These are phyloP conservation scores for Apoda limacodes DNA, from an alignment of 2,888 invertebrate genomes.

Conservation along the genomic window DNA sequence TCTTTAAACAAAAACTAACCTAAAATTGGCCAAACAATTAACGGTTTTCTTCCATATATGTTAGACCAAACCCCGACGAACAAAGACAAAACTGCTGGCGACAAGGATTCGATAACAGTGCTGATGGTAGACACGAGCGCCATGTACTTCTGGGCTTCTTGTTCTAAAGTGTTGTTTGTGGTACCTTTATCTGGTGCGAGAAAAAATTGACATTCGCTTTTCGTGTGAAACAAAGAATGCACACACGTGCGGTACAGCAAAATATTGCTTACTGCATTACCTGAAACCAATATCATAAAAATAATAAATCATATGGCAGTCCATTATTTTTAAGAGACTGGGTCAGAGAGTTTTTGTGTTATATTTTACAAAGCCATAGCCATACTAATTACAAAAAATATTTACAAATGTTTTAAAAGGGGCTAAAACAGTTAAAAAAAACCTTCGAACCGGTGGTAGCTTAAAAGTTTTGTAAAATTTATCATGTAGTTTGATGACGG, in stretches of 20 bases:
- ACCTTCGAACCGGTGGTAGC: too few species aligned
- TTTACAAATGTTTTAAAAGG: too few species aligned
- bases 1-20: slow-evolving; percentile 49
- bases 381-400: too few species aligned
- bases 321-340: too few species aligned
- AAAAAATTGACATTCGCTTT: slow-evolving; percentile 71
- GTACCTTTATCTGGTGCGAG: slow-evolving; percentile 57
- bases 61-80: slow-evolving; percentile 88
- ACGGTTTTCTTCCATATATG: slow-evolving; percentile 79
- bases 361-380: too few species aligned
- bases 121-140: slow-evolving; percentile 73
- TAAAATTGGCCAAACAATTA: slow-evolving; percentile 72
- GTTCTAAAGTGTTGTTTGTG: slow-evolving; percentile 53
- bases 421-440: too few species aligned
- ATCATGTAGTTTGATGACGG: too few species aligned
- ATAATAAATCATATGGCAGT: too few species aligned
- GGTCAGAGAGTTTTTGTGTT: too few species aligned
- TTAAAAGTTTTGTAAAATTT: too few species aligned
- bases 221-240: slow-evolving; percentile 65
- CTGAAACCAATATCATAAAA: too few species aligned
- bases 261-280: slow-evolving; percentile 73
- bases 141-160: slow-evolving; percentile 74
- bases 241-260: slow-evolving; percentile 78
- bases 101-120: slow-evolving; percentile 72
- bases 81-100: slow-evolving; percentile 76